These are phyloP conservation scores for Epizoanthus fatuus DNA, from an alignment of 92 coral and sea anemone species.

Conservation along the genomic window DNA sequence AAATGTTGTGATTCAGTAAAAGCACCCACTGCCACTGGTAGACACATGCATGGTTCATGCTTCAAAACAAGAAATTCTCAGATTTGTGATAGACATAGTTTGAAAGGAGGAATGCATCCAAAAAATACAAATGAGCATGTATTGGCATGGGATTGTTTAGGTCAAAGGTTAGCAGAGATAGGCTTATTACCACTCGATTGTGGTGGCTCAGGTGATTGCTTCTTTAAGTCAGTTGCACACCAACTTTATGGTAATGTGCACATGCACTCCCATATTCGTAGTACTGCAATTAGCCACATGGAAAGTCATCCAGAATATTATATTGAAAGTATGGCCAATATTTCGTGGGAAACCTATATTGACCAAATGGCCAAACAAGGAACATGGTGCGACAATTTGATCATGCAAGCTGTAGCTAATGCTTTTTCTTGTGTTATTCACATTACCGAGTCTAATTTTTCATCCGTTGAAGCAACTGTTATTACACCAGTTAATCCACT, in stretches of 20 bases:
- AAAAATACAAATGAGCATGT: neutral
- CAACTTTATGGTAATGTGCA: neutral
- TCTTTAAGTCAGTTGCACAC: neutral
- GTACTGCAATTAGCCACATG: no score
- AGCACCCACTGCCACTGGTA: no score
- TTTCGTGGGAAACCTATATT: no score
- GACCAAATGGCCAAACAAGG: no score
- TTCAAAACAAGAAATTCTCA: no score
- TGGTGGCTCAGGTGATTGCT: no score
- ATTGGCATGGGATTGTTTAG: neutral
- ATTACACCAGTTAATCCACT: neutral
- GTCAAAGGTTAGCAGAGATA: neutral
- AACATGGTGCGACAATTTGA: no score
- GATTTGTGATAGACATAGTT: neutral
- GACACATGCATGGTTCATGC: no score
- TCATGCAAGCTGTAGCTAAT: no score
- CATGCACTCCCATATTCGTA: neutral
- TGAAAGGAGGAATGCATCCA: neutral
- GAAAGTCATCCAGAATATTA: no score
- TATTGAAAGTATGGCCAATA: no score
- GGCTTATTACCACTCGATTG: neutral
- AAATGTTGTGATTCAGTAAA: no score
- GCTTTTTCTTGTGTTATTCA: neutral
- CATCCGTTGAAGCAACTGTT: neutral
- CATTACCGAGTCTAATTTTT: neutral